Base-by-base conservation (phyloP, 1,140 invertebrate species). In the Chymomyza costata region DNA sequence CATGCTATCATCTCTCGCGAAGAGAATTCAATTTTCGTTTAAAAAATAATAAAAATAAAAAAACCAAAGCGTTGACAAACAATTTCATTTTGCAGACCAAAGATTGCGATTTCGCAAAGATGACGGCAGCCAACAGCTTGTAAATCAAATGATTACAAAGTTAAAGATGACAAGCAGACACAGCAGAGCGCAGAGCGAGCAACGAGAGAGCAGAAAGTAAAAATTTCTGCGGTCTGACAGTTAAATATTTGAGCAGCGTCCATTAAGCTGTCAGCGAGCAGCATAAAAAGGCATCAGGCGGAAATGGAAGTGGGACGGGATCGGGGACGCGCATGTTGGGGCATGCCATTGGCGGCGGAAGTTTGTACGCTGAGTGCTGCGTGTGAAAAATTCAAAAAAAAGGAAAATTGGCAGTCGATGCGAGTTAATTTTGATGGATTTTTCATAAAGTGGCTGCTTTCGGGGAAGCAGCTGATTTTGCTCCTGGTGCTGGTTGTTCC, bases 61-160 rank as follows among this genome's bases (percentile, higher is more conserved):
- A 52, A 68, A 65, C 50, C 51, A 51, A 55, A 19, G 62, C 62
- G 66, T 70, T 76, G 71, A 76, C 71, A 78, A 78, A 76, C 70
- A 65, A 53, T 70, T 78, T 76, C 65, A 78, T 76, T 49, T 76
- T 44, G 62, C 71, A 30, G 66, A 66, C n/a, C n/a, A n/a, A n/a
- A n/a, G n/a, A n/a, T n/a, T n/a, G n/a, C n/a, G n/a, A n/a, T n/a
- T n/a, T 63, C 66, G 62, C 62, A 48, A 57, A 64, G 47, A 59
- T 31, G 18, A 41, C 45, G 40, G 38, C 31, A 52, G 50, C 35
- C 60, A 16, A n/a, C 41, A 8, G 57, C 25, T 48, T 57, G 55
- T 76, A 76, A 76, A 69, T 69, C 51, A 76, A 62, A 58, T 62
- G 50, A 70, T 78, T 78, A 76, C 50, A 62, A 38, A 76, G 66